phyloP scores from a whole-genome alignment of 2,888 invertebrate species.

The Anodontia alba region DNA sequence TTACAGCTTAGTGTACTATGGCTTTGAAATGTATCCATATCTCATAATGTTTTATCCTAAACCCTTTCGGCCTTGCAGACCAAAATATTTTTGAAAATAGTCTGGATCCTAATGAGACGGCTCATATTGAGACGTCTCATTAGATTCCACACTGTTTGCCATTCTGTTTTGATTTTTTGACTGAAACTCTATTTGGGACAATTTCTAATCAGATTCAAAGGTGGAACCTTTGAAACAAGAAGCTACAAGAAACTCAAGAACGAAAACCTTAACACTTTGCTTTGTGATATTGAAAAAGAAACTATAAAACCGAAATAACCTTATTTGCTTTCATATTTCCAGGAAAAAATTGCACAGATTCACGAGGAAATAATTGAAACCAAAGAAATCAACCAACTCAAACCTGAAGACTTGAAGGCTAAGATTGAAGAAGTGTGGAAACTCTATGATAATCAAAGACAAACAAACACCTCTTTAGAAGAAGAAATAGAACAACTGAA shows the following conservation, averaged over 20 bases:
- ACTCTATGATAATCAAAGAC: background rate
- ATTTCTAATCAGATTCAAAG: too few species aligned
- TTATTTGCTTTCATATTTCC: background rate
- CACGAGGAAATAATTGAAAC: background rate
- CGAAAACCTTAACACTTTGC: too few species aligned
- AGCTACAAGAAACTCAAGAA: too few species aligned
- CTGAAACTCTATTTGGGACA: too few species aligned
- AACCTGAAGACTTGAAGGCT: background rate
- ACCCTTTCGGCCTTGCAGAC: too few species aligned
- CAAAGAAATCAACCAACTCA: background rate
- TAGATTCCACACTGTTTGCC: background rate
- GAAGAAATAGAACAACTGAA: background rate
- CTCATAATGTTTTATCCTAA: too few species aligned
- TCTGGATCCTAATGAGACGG: background rate
- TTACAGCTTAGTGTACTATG: too few species aligned
- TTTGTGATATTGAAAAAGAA: too few species aligned
- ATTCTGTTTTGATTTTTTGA: background rate
- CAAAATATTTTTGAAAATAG: background rate
- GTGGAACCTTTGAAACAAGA: too few species aligned
- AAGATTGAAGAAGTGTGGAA: background rate
- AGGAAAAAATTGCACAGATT: background rate
- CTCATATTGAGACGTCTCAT: background rate
- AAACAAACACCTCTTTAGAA: background rate
- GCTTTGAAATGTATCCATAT: too few species aligned
- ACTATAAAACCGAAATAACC: too few species aligned